These are phyloP conservation scores for Xenopus petersii DNA, from an alignment of 2,797 vertebrate genomes.

Conservation along the genomic window DNA sequence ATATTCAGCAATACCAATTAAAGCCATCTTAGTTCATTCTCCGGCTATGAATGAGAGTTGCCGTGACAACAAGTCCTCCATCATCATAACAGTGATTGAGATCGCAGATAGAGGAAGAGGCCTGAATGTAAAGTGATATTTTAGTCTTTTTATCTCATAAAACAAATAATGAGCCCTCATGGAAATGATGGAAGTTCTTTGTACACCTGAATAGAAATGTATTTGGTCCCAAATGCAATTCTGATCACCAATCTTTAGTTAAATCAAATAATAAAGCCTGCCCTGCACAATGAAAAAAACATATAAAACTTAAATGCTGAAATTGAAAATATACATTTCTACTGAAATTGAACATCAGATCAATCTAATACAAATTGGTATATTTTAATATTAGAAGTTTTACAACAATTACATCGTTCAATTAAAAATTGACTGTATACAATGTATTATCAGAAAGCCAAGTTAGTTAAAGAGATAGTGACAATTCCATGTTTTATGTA, in stretches of 20 bases:
- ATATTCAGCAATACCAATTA: slow-evolving; percentile 20
- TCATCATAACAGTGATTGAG: slow-evolving; percentile 10
- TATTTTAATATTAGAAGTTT: too few species aligned
- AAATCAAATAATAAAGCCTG: background rate
- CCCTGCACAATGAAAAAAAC: too few species aligned
- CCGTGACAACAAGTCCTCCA: slow-evolving; percentile 23
- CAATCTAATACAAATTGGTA: too few species aligned
- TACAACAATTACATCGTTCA: too few species aligned
- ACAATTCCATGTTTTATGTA: too few species aligned
- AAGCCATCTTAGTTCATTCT: slow-evolving; percentile 17
- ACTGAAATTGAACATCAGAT: too few species aligned
- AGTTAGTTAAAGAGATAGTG: too few species aligned
- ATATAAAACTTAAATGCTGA: too few species aligned
- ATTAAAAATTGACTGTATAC: too few species aligned
- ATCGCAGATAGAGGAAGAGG: slow-evolving; percentile 9
- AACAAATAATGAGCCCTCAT: background rate
- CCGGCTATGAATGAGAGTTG: slow-evolving; percentile 31
- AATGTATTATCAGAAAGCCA: too few species aligned
- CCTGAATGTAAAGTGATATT: background rate
- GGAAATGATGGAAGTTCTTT: background rate
- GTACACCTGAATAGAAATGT: background rate
- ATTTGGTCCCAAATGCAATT: background rate
- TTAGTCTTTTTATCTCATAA: slow-evolving; percentile 1
- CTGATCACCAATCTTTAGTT: background rate
- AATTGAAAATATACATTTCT: too few species aligned